Evolutionary conservation across 2,888 invertebrate species (phyloP), one percentile per base, ranked within the genome.

Genomic region (Limnephilus lunatus): DNA sequence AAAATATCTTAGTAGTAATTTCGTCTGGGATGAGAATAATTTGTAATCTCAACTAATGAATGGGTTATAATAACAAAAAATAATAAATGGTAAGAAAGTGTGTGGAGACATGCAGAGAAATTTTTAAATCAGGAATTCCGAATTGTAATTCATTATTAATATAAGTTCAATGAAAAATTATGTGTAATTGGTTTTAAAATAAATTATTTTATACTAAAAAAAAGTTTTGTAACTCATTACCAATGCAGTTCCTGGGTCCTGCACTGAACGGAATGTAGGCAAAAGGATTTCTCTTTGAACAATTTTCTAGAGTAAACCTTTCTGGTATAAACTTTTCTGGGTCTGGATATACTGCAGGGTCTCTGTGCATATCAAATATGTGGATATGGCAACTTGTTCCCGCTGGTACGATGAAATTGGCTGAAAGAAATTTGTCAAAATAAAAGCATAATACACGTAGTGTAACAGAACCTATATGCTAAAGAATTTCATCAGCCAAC

Each of bases 171-270:
- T 4, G 35, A 4, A 4, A 35, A n/a, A n/a, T n/a, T n/a, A n/a
- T 3, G 32, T 32, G 32, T 32, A 32, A 32, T 2, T 4, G 5
- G 35, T 35, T 35, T 35, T 4, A 35, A 35, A 35, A 35, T 5
- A 35, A 5, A 4, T 35, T 35, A 35, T 4, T 4, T 35, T 4
- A 5, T 35, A 35, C 35, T 35, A 35, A 35, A 5, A 35, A 35
- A 5, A 35, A 35, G 32, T 4, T 35, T 35, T 0, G 35, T 35
- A 35, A 35, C 35, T 39, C 53, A 68, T 87, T 93, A 93, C 94
- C 94, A 30, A 94, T 94, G 90, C 94, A 94, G 85, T 94, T 94
- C 91, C 94, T 89, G 44, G 93, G 92, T 39, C 94, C 94, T 3
- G 94, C 94, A n/a, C 94, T 94, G 86, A 94, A 94, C n/a, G 92